These are phyloP conservation scores for Drosophila eugracilis DNA, from an alignment of 1,140 invertebrate species.

Conservation along the genomic window DNA sequence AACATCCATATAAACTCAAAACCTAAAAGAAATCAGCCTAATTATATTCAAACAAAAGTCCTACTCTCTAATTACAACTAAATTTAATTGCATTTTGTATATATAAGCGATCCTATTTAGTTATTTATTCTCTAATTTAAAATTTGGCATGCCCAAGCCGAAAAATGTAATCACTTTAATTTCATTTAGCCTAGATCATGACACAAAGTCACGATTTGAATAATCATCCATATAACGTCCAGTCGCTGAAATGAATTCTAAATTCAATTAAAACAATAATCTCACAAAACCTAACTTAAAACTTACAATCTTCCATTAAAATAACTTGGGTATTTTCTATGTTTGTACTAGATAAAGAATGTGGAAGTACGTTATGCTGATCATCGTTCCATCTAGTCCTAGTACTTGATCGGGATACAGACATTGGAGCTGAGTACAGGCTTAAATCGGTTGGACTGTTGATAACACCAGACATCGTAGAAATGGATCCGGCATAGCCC, in stretches of 20 bases:
- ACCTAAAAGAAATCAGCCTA: no score
- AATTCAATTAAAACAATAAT: constrained; percentile 1
- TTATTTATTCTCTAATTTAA: constrained; percentile 5
- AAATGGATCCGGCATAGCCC: constrained; percentile 93
- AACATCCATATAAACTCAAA: no score
- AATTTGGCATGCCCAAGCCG: constrained; percentile 33
- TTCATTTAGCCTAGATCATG: constrained; percentile 53
- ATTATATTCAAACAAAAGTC: no score
- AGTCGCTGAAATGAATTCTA: constrained; percentile 37
- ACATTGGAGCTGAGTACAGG: constrained; percentile 92
- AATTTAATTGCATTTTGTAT: background rate
- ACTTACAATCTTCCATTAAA: constrained; percentile 90
- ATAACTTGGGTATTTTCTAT: constrained; percentile 89
- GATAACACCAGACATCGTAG: constrained; percentile 92
- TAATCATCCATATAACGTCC: constrained; percentile 79
- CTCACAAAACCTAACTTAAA: background rate
- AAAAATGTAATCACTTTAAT: constrained; percentile 1
- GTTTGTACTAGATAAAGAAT: constrained; percentile 88
- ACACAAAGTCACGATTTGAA: constrained; percentile 74
- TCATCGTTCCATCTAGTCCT: constrained; percentile 95
- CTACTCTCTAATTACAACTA: no score
- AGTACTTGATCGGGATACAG: constrained; percentile 87
- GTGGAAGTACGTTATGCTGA: constrained; percentile 96
- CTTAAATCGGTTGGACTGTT: constrained; percentile 96
- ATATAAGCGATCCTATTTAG: constrained; percentile 15